Base-by-base conservation (phyloP, 1,140 invertebrate genomes). In the Vollenhovia emeryi region DNA sequence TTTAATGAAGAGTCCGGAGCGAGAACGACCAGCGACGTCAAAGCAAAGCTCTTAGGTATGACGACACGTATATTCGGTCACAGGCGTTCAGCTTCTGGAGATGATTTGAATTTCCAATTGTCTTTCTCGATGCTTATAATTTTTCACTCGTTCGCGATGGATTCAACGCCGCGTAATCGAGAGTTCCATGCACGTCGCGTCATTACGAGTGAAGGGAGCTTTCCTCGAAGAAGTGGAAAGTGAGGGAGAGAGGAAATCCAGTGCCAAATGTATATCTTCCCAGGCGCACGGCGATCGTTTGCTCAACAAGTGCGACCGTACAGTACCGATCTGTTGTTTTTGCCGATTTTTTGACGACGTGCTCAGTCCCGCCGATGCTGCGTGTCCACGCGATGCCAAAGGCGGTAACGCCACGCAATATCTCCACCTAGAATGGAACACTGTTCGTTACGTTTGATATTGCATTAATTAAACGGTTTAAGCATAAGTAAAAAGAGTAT, bases 281-380 rank as follows among this genome's bases (percentile, higher is more conserved):
- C 85, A 88, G 48, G 74, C 88, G 86, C 88, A 88, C 55, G 69
- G 84, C 84, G 87, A 88, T 92, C 80, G 86, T 92, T 91, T 91
- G 89, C 91, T 93, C 91, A 92, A 92, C 36, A 78, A 91, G 90
- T 92, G 90, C 87, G 86, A 92, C 84, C 74, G 79, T 85, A 89
- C 76, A 83, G 50, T 82, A 89, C 43, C 69, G 43, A 85, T 87
- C 52, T 84, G 71, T 76, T 66, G 55, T 73, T 86, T 86, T 82
- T 69, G 48, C 68, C 80, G 64, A 60, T 52, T 86, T n/a, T 85
- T 79, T 48, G 8, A 18, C 68, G 71, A 62, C 64, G 45, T 82
- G 73, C 33, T 64, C 24, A 43, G 27, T 88, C 57, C 60, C 24
- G 36, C 78, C 60, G 64, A 68, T 84, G 45, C 87, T 71, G 69